Evolutionary conservation across 1,140 invertebrate species (phyloP).

Genomic region (Pantala flavescens): DNA sequence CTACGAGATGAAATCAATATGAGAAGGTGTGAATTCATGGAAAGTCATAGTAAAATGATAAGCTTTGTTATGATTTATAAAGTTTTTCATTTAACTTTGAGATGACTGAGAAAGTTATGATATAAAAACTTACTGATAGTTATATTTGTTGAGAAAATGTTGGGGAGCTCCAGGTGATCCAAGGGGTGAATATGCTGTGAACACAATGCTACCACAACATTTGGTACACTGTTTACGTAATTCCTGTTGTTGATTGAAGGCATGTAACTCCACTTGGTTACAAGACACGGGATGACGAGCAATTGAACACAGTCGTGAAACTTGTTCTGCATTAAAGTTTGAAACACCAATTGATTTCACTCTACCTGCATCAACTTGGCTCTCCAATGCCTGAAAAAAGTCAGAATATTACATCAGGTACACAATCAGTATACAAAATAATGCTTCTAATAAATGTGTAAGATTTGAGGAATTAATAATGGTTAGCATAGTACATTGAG

Average conservation of each 20-base stretch:
- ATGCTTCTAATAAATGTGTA: too few species aligned
- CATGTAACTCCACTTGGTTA: conserved; percentile 38
- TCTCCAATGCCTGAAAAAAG: conserved; percentile 41
- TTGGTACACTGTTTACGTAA: conserved; percentile 34
- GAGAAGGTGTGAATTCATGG: too few species aligned
- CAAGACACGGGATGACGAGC: background rate
- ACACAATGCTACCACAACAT: conserved; percentile 28
- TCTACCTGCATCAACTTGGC: conserved; percentile 32
- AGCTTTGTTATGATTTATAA: too few species aligned
- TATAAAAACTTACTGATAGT: conserved; percentile 39
- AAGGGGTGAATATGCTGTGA: conserved; percentile 40
- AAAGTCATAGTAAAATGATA: too few species aligned
- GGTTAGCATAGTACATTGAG: too few species aligned
- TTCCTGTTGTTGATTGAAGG: conserved; percentile 37
- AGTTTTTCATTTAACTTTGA: too few species aligned
- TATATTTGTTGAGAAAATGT: conserved; percentile 40
- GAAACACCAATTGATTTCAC: conserved; percentile 32
- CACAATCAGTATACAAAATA: too few species aligned
- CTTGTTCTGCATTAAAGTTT: conserved; percentile 27
- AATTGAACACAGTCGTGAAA: conserved; percentile 13
- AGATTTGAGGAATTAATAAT: too few species aligned
- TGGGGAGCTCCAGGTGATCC: conserved; percentile 37
- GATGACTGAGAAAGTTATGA: too few species aligned
- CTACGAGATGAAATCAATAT: too few species aligned
- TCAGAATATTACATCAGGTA: too few species aligned